Evolutionary conservation across 2,888 invertebrate genomes (phyloP).

Genomic region (Marronus borbonicus): DNA sequence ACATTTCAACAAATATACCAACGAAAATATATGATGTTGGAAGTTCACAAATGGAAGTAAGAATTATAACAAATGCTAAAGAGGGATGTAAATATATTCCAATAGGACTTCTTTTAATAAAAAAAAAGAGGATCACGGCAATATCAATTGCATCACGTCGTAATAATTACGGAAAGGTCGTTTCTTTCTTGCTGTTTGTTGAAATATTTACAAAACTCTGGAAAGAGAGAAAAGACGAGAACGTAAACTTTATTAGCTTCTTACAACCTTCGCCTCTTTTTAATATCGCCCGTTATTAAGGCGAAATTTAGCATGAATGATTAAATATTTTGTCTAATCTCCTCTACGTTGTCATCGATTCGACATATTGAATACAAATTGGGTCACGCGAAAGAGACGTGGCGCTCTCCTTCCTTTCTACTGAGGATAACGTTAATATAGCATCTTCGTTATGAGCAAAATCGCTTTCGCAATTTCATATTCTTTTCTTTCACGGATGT

Average conservation of each 20-base stretch:
- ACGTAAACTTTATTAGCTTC: conserved; percentile 38
- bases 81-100: neutral
- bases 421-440: neutral
- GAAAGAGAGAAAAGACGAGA: conserved; percentile 16
- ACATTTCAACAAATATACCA: neutral
- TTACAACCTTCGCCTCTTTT: conserved; percentile 26
- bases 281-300: conserved; percentile 38
- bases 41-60: neutral
- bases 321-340: conserved; percentile 44
- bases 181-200: neutral
- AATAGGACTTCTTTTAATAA: neutral
- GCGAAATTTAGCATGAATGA: conserved; percentile 31
- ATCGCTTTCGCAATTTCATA: no score
- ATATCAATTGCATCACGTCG: neutral
- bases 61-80: neutral
- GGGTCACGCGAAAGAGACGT: conserved; percentile 17
- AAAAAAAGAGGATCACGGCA: neutral
- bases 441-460: no score
- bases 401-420: neutral
- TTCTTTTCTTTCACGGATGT: no score
- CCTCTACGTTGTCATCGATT: conserved; percentile 41
- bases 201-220: conserved; percentile 26
- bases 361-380: conserved; percentile 34
- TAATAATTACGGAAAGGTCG: conserved; percentile 30
- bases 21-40: no score